These are phyloP conservation scores for Zoanthus sociatus DNA, from an alignment of 92 coral and sea anemone genomes.

Conservation along the genomic window DNA sequence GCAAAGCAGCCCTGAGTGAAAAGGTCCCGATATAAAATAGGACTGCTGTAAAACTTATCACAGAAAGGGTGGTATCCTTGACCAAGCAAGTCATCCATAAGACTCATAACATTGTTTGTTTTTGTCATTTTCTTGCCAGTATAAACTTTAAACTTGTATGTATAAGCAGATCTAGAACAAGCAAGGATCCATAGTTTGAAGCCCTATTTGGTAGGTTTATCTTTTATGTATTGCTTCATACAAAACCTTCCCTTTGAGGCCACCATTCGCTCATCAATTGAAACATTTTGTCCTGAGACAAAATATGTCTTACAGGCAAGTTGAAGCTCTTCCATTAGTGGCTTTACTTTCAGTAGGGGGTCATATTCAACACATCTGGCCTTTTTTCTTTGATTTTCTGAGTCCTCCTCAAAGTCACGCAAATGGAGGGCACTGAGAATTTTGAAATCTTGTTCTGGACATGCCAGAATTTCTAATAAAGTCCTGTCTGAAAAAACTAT, in stretches of 20 bases:
- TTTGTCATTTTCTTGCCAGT: slow-evolving; percentile 20
- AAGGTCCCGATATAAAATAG: background rate
- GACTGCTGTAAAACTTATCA: slow-evolving; percentile 36
- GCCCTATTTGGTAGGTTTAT: slow-evolving; percentile 55
- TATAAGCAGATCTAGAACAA: slow-evolving; percentile 30
- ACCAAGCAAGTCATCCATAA: slow-evolving; percentile 5
- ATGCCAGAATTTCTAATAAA: slow-evolving; percentile 54
- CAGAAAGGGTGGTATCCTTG: slow-evolving; percentile 25
- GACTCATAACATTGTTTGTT: slow-evolving; percentile 2
- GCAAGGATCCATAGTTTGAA: slow-evolving; percentile 56
- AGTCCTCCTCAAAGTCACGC: slow-evolving; percentile 57
- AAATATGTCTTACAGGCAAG: slow-evolving; percentile 30
- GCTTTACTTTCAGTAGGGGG: slow-evolving; percentile 40
- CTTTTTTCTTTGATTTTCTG: slow-evolving; percentile 56
- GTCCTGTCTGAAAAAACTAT: slow-evolving; percentile 42
- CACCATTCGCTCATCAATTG: slow-evolving; percentile 58
- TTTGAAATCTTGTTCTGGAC: slow-evolving; percentile 49
- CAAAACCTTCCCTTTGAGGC: slow-evolving; percentile 62
- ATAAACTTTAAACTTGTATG: slow-evolving; percentile 40
- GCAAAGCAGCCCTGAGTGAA: slow-evolving; percentile 9
- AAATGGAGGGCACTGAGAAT: slow-evolving; percentile 57
- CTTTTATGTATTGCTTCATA: slow-evolving; percentile 55
- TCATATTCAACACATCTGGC: slow-evolving; percentile 29
- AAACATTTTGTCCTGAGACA: slow-evolving; percentile 34
- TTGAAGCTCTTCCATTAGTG: slow-evolving; percentile 30